Evolutionary conservation across 2,797 vertebrate species (phyloP), one percentile per base, ranked within the genome.

Genomic region (Trachurus trachurus): DNA sequence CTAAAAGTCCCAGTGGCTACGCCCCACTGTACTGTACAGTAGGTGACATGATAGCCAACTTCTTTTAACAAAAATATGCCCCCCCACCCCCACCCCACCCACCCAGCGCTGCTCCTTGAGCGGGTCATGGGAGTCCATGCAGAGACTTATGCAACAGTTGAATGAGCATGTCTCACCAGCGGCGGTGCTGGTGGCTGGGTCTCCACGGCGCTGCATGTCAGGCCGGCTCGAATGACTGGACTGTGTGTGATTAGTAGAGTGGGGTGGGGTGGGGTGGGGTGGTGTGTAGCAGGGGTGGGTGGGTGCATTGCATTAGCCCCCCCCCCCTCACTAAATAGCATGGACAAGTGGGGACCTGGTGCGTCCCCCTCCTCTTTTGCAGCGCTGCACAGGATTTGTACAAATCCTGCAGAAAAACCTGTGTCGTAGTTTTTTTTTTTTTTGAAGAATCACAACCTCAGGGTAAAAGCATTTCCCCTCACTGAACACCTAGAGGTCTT

Each of bases 81-180:
- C 53, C 11, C 45, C 37, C 22, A 29, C 53, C 53, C 31, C 31
- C 31, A 5, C 31, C 31, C 31, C 31, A 6, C 31, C 31, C 31
- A 34, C 31, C 31, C 31, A 5, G 3, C 31, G 6, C 44, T 39
- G 10, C 26, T 70, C 44, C 69, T 66, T 3, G 45, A 26, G 49
- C 2, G 26, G 77, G 81, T 78, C 78, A 86, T 56, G n/a, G 57
- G 42, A 71, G 78, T 45, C 16, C 71, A 52, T 39, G 66, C 49
- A 63, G 76, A 65, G 34, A 56, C 66, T 88, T 89, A 84, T 83
- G 84, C 73, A 90, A 89, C 87, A 78, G 74, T 77, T 50, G 62
- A 82, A 71, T 71, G 73, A 73, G 58, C 69, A 74, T 67, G 75
- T 82, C 66, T 82, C 62, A 76, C 57, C 13, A 80, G 71, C 52